Evolutionary conservation across 2,888 invertebrate genomes (phyloP), one percentile per base, ranked within the genome.

Genomic region (Acrocyrtus sp.): DNA sequence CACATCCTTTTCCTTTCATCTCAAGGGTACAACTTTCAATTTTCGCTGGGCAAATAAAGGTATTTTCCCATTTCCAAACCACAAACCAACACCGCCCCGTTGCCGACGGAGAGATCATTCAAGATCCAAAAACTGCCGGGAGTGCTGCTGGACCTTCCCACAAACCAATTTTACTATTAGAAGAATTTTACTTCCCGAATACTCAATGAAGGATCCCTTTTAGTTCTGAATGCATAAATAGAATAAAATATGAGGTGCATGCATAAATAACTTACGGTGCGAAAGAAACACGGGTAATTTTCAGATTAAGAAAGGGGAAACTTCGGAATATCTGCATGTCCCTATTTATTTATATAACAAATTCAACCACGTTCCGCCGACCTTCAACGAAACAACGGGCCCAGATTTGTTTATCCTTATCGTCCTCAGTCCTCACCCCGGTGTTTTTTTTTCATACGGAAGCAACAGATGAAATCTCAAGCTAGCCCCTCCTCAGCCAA

Each of bases 141-240:
- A 43, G 26, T 54, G 34, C 6, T n/a, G n/a, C 10, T 51, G 39
- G 50, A 48, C 48, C 70, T 70, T 70, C 70, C 58, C 70, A 70
- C 70, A 70, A n/a, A 51, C 58, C 50, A 63, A 70, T 72, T 72
- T 72, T 65, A 72, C 60, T 56, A 62, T 62, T 67, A 61, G 62
- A 56, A 41, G 54, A 66, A 56, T 68, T n/a, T 50, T 57, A 73
- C 62, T 73, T 73, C 67, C 73, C 62, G 73, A 73, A 73, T 68
- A 34, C 15, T 56, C 24, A 73, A 73, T 62, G 62, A 73, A 50
- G n/a, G n/a, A n/a, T n/a, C 54, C 62, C 62, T 48, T 68, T 67
- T n/a, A n/a, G n/a, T n/a, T n/a, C n/a, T 62, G 67, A 61, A 61
- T 57, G 65, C 24, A 65, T 72, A 57, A 72, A n/a, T n/a, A n/a